A percentile compares a stretch with the other conserved stretches of the same genome.
phyloP scores from a whole-genome alignment of 1,140 invertebrate species.

The Trachymyrmex cornetzi region DNA sequence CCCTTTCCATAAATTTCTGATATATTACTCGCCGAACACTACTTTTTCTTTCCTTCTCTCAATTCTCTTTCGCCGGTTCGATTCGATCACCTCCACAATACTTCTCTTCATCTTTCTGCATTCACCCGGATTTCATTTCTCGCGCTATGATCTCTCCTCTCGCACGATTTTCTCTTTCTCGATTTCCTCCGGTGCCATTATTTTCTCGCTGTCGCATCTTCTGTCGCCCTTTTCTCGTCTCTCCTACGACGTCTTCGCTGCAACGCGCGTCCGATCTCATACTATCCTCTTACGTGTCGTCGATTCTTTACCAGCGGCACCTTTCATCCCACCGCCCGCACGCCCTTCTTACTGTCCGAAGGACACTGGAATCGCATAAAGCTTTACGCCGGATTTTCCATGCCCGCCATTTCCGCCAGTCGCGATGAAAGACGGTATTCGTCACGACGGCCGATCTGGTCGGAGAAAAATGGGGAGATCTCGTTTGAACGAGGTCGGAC shows the following conservation, averaged over 20 bases:
- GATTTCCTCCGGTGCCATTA: constrained; percentile 51
- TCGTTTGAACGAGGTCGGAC: constrained; percentile 38
- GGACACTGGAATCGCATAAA: constrained; percentile 66
- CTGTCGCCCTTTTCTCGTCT: not conserved
- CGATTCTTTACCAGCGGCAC: constrained; percentile 59
- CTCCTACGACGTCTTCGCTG: not conserved
- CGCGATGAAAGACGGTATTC: constrained; percentile 58
- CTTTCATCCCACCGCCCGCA: constrained; percentile 23
- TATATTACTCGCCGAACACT: not conserved
- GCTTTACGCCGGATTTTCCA: constrained; percentile 66
- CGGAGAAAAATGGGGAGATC: constrained; percentile 48
- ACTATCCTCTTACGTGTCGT: constrained; percentile 60
- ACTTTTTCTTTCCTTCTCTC: constrained; percentile 4
- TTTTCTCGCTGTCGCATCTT: constrained; percentile 7
- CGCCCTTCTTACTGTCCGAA: constrained; percentile 51
- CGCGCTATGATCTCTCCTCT: constrained; percentile 37
- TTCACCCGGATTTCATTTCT: constrained; percentile 36
- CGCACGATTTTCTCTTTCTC: constrained; percentile 12
- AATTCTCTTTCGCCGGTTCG: constrained; percentile 37
- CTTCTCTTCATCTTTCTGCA: constrained; percentile 39
- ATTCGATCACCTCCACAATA: constrained; percentile 34
- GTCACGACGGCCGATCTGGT: constrained; percentile 50
- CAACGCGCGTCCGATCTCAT: constrained; percentile 47
- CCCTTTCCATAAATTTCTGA: constrained; percentile 38
- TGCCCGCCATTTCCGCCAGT: constrained; percentile 52